phyloP scores from a whole-genome alignment of 1,140 invertebrate species.

The Propsilocerus akamusi region DNA sequence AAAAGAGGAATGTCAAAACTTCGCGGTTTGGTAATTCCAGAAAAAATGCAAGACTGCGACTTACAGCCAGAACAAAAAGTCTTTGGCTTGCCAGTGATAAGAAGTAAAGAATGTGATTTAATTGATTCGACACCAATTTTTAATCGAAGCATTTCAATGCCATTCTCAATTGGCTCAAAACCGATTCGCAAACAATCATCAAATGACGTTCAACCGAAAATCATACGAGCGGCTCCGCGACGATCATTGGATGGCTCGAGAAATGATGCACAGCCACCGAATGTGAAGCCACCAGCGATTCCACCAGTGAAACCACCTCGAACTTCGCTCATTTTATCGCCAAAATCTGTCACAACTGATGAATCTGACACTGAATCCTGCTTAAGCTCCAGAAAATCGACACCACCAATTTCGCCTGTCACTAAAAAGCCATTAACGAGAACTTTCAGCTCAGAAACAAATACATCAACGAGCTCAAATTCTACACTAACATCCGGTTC shows the following conservation, averaged over 20 bases:
- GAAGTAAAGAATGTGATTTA: conserved; percentile 33
- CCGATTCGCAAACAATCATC: not conserved
- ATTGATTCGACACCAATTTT: conserved; percentile 13
- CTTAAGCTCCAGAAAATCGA: conserved; percentile 46
- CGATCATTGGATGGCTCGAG: not conserved
- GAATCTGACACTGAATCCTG: conserved; percentile 76
- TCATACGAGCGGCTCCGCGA: conserved; percentile 8
- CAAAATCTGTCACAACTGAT: conserved; percentile 24
- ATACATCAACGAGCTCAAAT: conserved; percentile 36
- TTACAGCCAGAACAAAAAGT: conserved; percentile 25
- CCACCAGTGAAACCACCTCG: conserved; percentile 23
- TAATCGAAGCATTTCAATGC: conserved; percentile 8
- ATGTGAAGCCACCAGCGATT: too few relatives aligned
- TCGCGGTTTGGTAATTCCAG: conserved; percentile 68
- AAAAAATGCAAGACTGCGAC: conserved; percentile 36
- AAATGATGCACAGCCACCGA: too few relatives aligned
- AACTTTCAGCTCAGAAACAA: conserved; percentile 40
- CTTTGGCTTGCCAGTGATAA: conserved; percentile 61
- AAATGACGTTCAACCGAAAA: not conserved
- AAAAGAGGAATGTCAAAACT: conserved; percentile 64
- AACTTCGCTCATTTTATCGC: conserved; percentile 15
- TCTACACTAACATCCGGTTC: conserved; percentile 39
- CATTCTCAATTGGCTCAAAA: not conserved
- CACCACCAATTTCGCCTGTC: conserved; percentile 14
- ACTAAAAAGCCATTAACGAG: conserved; percentile 23